Evolutionary conservation across 2,113 vertebrate species (phyloP).

Genomic region (Pituophis catenifer): DNA sequence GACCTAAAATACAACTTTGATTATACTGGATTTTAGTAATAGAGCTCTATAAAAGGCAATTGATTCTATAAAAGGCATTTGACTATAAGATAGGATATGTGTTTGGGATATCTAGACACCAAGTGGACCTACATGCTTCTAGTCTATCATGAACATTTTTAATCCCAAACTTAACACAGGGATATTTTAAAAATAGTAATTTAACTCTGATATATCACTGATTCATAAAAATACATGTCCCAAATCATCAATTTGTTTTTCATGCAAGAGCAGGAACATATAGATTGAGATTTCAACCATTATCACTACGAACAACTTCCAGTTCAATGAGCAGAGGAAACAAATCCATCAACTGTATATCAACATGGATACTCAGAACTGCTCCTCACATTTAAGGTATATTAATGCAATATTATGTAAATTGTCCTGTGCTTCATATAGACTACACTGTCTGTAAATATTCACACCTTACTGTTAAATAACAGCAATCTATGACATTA

Average conservation of each 20-base stretch:
- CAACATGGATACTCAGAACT: background rate
- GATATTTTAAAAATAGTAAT: background rate
- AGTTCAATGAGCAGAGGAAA: background rate
- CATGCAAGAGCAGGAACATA: background rate
- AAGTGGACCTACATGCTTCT: background rate
- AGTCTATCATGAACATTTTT: background rate
- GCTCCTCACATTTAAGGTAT: background rate
- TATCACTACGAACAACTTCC: background rate
- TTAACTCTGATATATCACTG: background rate
- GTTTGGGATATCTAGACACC: background rate
- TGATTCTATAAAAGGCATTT: background rate
- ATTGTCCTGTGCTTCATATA: background rate
- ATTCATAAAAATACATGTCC: background rate
- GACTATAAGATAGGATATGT: background rate
- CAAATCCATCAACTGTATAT: background rate
- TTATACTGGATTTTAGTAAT: background rate
- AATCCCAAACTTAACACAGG: background rate
- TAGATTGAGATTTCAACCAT: background rate
- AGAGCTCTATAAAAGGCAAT: background rate
- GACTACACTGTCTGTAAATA: background rate
- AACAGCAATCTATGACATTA: too few species aligned
- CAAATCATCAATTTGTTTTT: background rate
- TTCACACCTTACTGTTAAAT: background rate
- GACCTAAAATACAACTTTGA: background rate
- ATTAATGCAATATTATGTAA: background rate